Evolutionary conservation across 2,797 vertebrate species (phyloP).

Genomic region (Triplophysa yarkandensis): DNA sequence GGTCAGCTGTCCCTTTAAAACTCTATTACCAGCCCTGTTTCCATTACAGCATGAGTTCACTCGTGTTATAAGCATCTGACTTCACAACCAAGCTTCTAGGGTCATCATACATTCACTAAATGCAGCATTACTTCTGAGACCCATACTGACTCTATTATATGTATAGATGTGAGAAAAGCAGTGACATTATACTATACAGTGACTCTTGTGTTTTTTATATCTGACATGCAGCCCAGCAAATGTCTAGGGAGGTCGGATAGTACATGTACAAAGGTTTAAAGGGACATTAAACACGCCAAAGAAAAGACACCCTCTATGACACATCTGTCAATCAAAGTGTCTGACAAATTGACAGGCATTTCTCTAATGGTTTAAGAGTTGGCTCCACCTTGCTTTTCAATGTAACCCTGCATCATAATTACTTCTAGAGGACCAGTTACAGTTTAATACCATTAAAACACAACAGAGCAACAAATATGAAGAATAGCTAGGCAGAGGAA

Average conservation of each 20-base stretch:
- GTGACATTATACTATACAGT: background rate
- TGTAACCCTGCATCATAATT: background rate
- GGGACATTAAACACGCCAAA: conserved; percentile 53
- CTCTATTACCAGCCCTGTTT: conserved; percentile 49
- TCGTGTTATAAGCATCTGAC: conserved; percentile 35
- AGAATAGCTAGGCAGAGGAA: background rate
- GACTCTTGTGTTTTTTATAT: background rate
- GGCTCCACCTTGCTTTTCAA: conserved; percentile 7
- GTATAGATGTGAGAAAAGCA: conserved; percentile 5
- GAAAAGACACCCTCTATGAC: conserved; percentile 36
- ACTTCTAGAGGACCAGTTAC: conserved; percentile 9
- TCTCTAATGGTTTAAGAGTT: conserved; percentile 41
- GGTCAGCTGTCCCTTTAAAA: conserved; percentile 52
- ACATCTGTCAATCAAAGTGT: conserved; percentile 44
- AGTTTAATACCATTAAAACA: background rate
- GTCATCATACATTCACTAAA: conserved; percentile 12
- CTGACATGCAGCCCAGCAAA: background rate
- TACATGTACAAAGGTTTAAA: too few species aligned
- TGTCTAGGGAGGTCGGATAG: too few species aligned
- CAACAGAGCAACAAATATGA: conserved; percentile 13
- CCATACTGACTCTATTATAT: background rate
- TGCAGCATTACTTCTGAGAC: conserved; percentile 8
- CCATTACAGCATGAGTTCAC: conserved; percentile 54
- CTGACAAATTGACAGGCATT: conserved; percentile 23
- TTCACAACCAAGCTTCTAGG: conserved; percentile 32